Evolutionary conservation across 2,797 vertebrate genomes (phyloP).

Genomic region (Garrulus glandarius): DNA sequence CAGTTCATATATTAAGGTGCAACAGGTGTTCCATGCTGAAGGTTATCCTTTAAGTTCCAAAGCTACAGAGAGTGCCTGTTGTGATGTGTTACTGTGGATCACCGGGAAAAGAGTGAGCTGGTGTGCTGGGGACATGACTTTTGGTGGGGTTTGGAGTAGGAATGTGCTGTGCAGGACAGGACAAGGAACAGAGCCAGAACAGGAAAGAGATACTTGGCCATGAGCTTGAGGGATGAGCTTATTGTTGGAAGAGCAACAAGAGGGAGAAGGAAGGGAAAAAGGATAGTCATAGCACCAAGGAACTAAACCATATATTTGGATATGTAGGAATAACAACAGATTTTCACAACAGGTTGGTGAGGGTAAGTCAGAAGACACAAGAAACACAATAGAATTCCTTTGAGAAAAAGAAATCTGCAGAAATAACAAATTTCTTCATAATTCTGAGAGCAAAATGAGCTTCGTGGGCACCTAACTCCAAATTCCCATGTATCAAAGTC

Average conservation of each 20-base stretch:
- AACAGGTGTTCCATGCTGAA: neutral
- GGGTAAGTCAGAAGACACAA: neutral
- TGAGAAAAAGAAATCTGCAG: neutral
- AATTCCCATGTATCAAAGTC: neutral
- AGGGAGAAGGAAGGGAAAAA: neutral
- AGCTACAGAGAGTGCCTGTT: neutral
- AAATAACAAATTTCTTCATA: neutral
- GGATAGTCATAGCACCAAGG: neutral
- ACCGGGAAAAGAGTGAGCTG: neutral
- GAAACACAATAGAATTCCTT: neutral
- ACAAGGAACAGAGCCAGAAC: neutral
- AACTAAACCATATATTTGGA: neutral
- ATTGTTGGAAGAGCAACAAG: neutral
- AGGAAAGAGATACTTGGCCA: neutral
- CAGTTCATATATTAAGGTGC: neutral
- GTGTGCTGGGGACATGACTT: neutral
- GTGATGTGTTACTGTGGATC: neutral
- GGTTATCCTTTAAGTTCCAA: neutral
- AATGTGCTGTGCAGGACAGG: neutral
- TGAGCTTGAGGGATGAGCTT: neutral
- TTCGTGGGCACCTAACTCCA: neutral
- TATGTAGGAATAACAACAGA: neutral
- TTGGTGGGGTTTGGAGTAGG: neutral
- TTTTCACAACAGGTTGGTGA: neutral
- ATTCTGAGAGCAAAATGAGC: neutral